Evolutionary conservation across 2,888 invertebrate genomes (phyloP).

Genomic region (Andrena chrysosceles): DNA sequence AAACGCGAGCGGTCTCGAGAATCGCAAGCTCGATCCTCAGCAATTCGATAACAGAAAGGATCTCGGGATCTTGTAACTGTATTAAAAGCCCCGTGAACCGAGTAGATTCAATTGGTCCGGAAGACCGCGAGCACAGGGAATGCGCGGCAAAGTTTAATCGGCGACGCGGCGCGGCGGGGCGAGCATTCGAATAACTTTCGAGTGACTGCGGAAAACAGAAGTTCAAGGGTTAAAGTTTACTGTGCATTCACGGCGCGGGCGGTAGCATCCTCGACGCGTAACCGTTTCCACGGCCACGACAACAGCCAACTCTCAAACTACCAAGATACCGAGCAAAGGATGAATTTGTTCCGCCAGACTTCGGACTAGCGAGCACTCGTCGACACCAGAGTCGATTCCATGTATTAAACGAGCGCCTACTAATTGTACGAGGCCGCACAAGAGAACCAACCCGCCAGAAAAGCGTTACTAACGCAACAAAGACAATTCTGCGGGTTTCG

Average conservation of each 20-base stretch:
- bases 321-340: background rate
- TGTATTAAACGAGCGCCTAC: too few relatives aligned
- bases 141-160: constrained; percentile 1
- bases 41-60: background rate
- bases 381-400: background rate
- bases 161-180: background rate
- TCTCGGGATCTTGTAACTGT: background rate
- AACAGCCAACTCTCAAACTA: constrained; percentile 7
- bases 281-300: constrained; percentile 16
- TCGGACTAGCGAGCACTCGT: background rate
- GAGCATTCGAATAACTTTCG: constrained; percentile 18
- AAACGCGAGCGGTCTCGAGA: background rate
- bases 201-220: constrained; percentile 9
- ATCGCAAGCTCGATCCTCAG: background rate
- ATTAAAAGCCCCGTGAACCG: constrained; percentile 6
- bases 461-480: too few relatives aligned
- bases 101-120: constrained; percentile 8
- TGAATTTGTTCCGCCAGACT: constrained; percentile 22
- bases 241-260: background rate
- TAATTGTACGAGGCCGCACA: too few relatives aligned
- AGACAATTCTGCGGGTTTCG: background rate
- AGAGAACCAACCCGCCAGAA: too few relatives aligned
- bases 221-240: constrained; percentile 29
- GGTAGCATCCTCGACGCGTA: background rate
- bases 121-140: background rate